These are phyloP conservation scores for Psettodes erumei DNA, from an alignment of 2,113 vertebrate genomes.

Conservation along the genomic window DNA sequence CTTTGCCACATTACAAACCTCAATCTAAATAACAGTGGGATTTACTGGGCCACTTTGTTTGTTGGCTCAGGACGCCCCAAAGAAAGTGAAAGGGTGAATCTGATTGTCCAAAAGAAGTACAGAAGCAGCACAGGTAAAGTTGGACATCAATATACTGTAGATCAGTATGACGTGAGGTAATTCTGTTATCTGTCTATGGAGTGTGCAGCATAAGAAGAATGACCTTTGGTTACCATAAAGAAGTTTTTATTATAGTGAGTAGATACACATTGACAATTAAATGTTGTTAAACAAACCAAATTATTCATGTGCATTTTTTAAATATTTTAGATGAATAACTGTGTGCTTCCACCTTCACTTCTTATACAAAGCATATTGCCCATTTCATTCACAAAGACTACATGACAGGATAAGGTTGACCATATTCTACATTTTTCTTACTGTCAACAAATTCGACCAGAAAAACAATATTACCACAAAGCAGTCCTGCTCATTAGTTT, in stretches of 20 bases:
- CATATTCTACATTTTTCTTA: no score
- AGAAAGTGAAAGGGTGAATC: conserved; percentile 21
- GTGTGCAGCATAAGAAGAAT: background rate
- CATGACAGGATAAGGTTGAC: no score
- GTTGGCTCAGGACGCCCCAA: accelerated
- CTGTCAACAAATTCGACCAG: no score
- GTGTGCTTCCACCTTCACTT: background rate
- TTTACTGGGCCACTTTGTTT: conserved; percentile 41
- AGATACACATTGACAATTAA: background rate
- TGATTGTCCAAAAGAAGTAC: conserved; percentile 18
- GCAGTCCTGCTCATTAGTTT: background rate
- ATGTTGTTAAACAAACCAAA: no score
- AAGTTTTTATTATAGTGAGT: background rate
- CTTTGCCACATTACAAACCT: conserved; percentile 49
- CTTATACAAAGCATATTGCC: no score
- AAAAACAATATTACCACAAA: background rate
- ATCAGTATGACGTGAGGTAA: no score
- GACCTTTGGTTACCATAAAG: background rate
- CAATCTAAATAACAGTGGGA: background rate
- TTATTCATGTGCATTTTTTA: background rate
- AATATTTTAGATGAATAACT: background rate
- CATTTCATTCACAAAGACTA: no score
- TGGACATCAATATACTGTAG: no score
- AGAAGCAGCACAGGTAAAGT: conserved; percentile 37
- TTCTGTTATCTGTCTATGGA: no score